Evolutionary conservation across 2,797 vertebrate species (phyloP).

Genomic region (Rhinatrema bivittatum): DNA sequence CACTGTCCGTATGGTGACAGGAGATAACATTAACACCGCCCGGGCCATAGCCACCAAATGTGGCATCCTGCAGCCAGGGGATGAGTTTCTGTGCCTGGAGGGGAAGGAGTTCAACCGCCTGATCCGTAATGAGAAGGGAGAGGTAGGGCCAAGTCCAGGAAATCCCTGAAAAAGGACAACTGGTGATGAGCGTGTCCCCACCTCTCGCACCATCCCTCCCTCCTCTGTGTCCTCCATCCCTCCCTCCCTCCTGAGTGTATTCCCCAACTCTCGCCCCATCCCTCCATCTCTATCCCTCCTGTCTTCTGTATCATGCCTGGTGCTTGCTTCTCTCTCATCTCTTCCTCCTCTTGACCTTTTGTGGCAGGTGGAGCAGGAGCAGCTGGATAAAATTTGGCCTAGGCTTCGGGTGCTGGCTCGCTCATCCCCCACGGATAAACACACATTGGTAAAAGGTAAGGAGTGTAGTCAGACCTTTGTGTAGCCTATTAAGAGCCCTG

Average conservation of each 20-base stretch:
- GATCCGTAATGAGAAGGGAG: constrained; percentile 92
- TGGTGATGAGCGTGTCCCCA: too few species aligned
- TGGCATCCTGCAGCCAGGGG: constrained; percentile 80
- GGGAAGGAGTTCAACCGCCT: constrained; percentile 93
- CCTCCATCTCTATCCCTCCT: background rate
- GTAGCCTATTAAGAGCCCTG: background rate
- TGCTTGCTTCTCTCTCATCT: background rate
- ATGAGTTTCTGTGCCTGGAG: constrained; percentile 90
- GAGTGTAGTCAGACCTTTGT: background rate
- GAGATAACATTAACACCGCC: constrained; percentile 96
- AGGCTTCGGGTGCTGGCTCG: constrained; percentile 88
- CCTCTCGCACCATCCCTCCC: too few species aligned
- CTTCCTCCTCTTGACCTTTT: background rate
- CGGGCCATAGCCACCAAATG: constrained; percentile 94
- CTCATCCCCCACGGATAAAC: constrained; percentile 93
- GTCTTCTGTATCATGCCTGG: background rate
- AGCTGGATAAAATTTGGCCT: constrained; percentile 94
- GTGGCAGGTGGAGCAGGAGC: constrained; percentile 88
- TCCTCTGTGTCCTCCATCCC: too few species aligned
- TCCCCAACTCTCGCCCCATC: background rate
- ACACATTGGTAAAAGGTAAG: constrained; percentile 95
- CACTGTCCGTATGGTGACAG: constrained; percentile 94
- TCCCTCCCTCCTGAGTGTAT: background rate
- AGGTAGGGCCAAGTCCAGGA: constrained; percentile 63
- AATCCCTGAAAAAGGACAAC: too few species aligned